phyloP scores from a whole-genome alignment of 1,140 invertebrate genomes.

The Sweltsa coloradensis region DNA sequence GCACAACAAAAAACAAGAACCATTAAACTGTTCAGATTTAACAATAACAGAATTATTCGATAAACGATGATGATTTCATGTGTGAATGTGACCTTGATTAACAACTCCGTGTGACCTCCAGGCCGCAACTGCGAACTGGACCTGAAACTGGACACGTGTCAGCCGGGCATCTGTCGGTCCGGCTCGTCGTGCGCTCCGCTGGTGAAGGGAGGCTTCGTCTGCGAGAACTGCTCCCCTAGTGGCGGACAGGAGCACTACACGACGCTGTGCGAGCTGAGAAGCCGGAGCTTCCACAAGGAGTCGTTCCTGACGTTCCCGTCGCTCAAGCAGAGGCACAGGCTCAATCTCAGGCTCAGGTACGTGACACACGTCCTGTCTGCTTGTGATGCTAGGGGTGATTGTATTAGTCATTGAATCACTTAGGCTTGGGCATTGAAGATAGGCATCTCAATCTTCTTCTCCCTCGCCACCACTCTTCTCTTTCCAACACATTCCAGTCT shows the following conservation, averaged over 20 bases:
- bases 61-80: too few relatives aligned
- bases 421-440: too few relatives aligned
- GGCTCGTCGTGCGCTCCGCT: slow-evolving; percentile 53
- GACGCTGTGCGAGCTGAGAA: slow-evolving; percentile 66
- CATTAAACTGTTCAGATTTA: too few relatives aligned
- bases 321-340: slow-evolving; percentile 68
- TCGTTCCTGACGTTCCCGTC: slow-evolving; percentile 88
- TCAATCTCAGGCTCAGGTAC: slow-evolving; percentile 70
- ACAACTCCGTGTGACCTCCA: slow-evolving; percentile 27
- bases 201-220: slow-evolving; percentile 55
- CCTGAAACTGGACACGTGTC: slow-evolving; percentile 48
- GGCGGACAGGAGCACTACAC: slow-evolving; percentile 40
- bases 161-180: slow-evolving; percentile 46
- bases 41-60: too few relatives aligned
- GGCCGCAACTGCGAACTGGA: slow-evolving; percentile 74
- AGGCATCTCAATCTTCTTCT: too few relatives aligned
- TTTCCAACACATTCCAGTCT: too few relatives aligned
- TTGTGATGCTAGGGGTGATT: too few relatives aligned
- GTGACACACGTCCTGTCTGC: too few relatives aligned
- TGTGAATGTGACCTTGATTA: too few relatives aligned
- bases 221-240: slow-evolving; percentile 57
- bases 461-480: too few relatives aligned
- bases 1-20: too few relatives aligned
- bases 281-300: slow-evolving; percentile 69
- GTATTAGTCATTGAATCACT: too few relatives aligned